Conservation (phyloP, 2,113 vertebrate species). For the Cichladusa arquata region DNA sequence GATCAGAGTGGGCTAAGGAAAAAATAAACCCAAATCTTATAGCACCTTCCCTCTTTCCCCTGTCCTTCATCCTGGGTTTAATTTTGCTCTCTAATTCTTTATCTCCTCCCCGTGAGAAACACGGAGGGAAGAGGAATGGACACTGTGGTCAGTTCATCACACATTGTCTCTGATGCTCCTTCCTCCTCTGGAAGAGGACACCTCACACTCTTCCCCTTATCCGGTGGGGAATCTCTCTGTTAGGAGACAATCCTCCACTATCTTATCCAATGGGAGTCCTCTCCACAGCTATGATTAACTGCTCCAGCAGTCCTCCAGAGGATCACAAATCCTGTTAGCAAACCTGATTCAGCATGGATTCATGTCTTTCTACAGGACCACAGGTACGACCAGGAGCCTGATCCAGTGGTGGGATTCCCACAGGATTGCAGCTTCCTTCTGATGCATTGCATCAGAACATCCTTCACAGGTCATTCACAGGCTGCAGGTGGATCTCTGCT, state of each 20-base stretch:
- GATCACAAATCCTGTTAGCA: neutral
- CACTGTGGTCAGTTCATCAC: neutral
- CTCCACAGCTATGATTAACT: rapidly evolving
- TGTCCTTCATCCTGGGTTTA: neutral
- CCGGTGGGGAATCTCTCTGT: neutral
- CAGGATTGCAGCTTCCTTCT: neutral
- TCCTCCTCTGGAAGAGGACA: neutral
- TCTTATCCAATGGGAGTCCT: neutral
- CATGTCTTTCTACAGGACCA: neutral
- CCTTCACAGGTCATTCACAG: neutral
- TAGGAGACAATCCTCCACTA: neutral
- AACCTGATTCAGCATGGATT: neutral
- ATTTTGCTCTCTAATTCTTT: neutral
- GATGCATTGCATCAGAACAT: too few species aligned
- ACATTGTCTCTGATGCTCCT: neutral
- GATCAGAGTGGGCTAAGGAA: neutral
- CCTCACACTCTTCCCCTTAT: neutral
- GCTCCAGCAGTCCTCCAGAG: neutral
- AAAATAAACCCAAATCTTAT: neutral
- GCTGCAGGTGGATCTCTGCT: neutral
- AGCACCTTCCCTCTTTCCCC: neutral
- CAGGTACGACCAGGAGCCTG: neutral
- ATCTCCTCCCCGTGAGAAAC: neutral
- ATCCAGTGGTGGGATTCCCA: neutral
- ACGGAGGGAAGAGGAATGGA: neutral